A percentile compares a stretch with the other conserved stretches of the same genome.
Evolutionary conservation across 2,113 vertebrate species (phyloP).

Genomic region (Nycticryphes semicollaris): DNA sequence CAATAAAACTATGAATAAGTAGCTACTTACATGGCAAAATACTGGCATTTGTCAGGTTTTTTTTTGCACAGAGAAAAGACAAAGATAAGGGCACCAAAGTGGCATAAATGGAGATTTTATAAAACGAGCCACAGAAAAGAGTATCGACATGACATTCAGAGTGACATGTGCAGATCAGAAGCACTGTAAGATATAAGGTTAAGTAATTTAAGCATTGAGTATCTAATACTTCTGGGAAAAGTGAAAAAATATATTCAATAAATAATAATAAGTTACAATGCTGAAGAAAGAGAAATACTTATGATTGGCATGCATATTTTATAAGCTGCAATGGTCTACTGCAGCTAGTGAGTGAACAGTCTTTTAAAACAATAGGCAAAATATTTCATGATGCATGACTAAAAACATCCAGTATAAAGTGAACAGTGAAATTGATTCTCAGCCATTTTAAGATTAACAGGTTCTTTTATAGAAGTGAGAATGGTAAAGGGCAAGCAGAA

Average conservation of each 20-base stretch:
- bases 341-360: background rate
- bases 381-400: background rate
- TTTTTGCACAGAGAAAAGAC: background rate
- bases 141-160: background rate
- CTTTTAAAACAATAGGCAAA: background rate
- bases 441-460: background rate
- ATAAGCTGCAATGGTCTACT: background rate
- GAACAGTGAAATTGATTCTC: background rate
- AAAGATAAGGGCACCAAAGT: background rate
- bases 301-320: background rate
- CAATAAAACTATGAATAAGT: background rate
- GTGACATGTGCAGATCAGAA: background rate
- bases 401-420: background rate
- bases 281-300: background rate
- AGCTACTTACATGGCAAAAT: background rate
- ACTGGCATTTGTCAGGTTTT: background rate
- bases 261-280: background rate
- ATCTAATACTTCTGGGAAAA: background rate
- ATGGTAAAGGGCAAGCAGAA: slow-evolving; percentile 8
- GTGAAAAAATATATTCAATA: background rate
- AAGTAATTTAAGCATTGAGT: background rate
- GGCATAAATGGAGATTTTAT: background rate
- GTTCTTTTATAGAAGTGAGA: background rate
- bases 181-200: background rate
- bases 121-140: background rate